A percentile compares a stretch with the other conserved stretches of the same genome.
Evolutionary conservation across 2,113 vertebrate species (phyloP).

Genomic region (Eulacestoma nigropectus): DNA sequence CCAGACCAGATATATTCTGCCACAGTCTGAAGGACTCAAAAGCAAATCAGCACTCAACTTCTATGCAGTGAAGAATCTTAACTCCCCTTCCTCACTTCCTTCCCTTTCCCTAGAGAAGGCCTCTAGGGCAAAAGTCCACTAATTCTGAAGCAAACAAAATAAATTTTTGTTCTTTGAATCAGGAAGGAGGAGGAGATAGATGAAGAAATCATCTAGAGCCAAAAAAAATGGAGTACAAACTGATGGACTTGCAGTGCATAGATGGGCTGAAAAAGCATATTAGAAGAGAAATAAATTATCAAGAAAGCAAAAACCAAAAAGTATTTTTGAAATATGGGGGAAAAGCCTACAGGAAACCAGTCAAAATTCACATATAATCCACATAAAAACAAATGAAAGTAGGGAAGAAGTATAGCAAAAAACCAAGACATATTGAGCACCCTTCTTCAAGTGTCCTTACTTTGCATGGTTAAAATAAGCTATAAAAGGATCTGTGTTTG

Average conservation of each 20-base stretch:
- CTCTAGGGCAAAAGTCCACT: background rate
- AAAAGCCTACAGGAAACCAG: background rate
- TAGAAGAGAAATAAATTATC: background rate
- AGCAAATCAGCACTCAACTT: background rate
- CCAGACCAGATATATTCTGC: background rate
- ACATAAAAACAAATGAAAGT: background rate
- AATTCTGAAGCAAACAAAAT: background rate
- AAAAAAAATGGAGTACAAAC: background rate
- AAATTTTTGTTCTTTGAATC: background rate
- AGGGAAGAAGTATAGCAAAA: background rate
- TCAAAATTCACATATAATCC: background rate
- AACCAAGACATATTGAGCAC: background rate
- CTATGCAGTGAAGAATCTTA: background rate
- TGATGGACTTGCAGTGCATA: accelerated
- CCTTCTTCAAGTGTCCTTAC: background rate
- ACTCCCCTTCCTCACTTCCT: background rate
- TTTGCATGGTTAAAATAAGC: background rate
- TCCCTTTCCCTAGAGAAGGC: background rate
- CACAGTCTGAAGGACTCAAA: background rate
- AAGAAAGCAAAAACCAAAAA: background rate
- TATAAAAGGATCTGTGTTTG: background rate
- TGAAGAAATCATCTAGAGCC: background rate
- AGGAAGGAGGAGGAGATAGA: background rate
- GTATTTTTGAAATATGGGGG: accelerated
- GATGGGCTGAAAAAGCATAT: background rate